These are phyloP conservation scores for Apostichopus japonicus DNA, from an alignment of 35 echinoderm and acorn worm species.

Conservation along the genomic window DNA sequence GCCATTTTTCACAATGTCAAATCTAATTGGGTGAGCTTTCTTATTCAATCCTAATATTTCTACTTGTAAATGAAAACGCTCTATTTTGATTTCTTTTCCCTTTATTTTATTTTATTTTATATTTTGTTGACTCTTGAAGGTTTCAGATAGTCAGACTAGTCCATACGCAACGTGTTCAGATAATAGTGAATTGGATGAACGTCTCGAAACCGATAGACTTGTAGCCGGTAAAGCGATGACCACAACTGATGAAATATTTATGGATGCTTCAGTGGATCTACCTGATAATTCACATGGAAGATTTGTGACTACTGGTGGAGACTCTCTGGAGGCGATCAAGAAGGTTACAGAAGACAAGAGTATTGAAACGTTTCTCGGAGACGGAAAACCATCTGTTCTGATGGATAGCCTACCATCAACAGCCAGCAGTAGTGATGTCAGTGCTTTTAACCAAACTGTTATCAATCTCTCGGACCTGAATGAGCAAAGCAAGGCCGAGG, in stretches of 20 bases:
- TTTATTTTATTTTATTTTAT: neutral
- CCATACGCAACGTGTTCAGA: neutral
- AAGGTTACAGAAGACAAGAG: neutral
- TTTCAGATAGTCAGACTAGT: neutral
- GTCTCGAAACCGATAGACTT: neutral
- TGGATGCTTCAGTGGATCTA: neutral
- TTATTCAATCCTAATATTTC: no score
- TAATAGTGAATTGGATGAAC: neutral
- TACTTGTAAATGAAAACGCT: neutral
- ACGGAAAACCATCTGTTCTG: neutral
- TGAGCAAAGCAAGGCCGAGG: conserved; percentile 7
- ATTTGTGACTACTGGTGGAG: neutral
- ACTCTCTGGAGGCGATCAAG: neutral
- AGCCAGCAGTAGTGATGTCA: conserved; percentile 65
- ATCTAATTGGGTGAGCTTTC: no score
- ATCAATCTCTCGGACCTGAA: conserved; percentile 41
- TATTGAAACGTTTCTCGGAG: neutral
- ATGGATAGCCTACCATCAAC: conserved; percentile 37
- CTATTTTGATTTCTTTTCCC: neutral
- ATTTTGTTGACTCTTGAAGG: neutral
- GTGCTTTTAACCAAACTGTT: conserved; percentile 65
- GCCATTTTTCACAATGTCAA: no score
- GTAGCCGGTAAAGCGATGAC: neutral
- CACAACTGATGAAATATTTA: neutral
- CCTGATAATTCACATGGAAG: conserved; percentile 23